These are phyloP conservation scores for Brachionus calyciflorus DNA, from an alignment of 1,140 invertebrate genomes.

Conservation along the genomic window DNA sequence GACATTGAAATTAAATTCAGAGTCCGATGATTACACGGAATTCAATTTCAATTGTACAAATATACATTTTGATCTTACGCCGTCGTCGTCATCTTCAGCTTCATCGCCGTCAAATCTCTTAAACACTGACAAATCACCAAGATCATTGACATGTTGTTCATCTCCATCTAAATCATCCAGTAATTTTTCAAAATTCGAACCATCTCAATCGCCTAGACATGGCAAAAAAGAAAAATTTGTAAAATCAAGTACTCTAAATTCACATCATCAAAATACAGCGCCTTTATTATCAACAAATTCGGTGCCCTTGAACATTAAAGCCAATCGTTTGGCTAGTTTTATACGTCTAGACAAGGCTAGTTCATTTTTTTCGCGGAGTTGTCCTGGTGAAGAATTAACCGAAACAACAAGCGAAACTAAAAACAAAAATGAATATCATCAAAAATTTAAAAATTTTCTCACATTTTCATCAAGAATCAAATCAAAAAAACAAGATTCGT, in stretches of 20 bases:
- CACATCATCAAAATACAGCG: neutral
- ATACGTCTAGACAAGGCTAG: neutral
- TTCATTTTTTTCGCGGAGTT: constrained; percentile 39
- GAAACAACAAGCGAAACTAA: neutral
- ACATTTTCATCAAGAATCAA: neutral
- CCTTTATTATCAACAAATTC: constrained; percentile 9
- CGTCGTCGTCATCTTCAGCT: constrained; percentile 20
- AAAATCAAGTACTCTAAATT: constrained; percentile 11
- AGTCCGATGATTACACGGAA: neutral
- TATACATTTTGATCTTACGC: constrained; percentile 1
- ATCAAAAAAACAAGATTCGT: neutral
- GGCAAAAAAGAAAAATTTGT: constrained; percentile 19
- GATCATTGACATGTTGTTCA: neutral
- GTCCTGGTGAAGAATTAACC: constrained; percentile 39
- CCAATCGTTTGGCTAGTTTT: constrained; percentile 4
- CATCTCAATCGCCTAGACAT: neutral
- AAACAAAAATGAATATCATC: neutral
- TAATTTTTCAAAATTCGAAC: neutral
- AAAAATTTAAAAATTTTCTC: constrained; percentile 24
- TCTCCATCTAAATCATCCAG: neutral
- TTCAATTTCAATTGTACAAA: constrained; percentile 6
- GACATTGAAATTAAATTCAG: neutral
- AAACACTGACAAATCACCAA: neutral
- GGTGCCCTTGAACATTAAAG: constrained; percentile 17
- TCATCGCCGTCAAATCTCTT: constrained; percentile 26